Conservation (phyloP, 2,797 vertebrate genomes). For the Melanotaenia trifasciata region DNA sequence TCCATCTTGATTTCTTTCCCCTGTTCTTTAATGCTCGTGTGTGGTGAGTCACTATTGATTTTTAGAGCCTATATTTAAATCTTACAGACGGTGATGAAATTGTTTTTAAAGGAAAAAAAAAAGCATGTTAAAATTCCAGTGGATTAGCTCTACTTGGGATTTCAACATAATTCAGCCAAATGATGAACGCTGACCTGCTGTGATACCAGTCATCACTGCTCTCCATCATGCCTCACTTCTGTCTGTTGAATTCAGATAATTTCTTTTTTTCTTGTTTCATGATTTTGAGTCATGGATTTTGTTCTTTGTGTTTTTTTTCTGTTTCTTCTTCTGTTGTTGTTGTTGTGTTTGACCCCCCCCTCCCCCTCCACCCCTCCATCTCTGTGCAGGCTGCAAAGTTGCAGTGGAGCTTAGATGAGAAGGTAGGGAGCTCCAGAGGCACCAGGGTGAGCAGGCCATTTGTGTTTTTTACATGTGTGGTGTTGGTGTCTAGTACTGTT, state of each 20-base stretch:
- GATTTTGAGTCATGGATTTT: constrained; percentile 71
- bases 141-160: background rate
- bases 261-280: constrained; percentile 53
- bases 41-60: constrained; percentile 11
- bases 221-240: constrained; percentile 48
- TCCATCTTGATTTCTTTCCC: background rate
- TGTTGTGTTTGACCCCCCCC: constrained; percentile 53
- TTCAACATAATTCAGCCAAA: constrained; percentile 3
- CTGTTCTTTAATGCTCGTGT: constrained; percentile 21
- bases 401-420: constrained; percentile 88
- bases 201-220: constrained; percentile 47
- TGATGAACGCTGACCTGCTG: constrained; percentile 31
- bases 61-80: constrained; percentile 19
- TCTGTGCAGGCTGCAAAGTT: constrained; percentile 85
- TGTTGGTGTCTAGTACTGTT: constrained; percentile 57
- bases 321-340: constrained; percentile 56
- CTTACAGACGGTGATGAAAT: constrained; percentile 30
- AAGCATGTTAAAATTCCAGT: background rate
- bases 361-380: constrained; percentile 62
- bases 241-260: constrained; percentile 37
- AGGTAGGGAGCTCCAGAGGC: constrained; percentile 84
- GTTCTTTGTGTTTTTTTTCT: constrained; percentile 62
- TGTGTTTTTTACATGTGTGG: constrained; percentile 59
- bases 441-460: constrained; percentile 82
- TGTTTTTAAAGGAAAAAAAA: background rate